Base-by-base conservation (phyloP, 1,140 invertebrate genomes). In the Pseudomyrmex concolor region DNA sequence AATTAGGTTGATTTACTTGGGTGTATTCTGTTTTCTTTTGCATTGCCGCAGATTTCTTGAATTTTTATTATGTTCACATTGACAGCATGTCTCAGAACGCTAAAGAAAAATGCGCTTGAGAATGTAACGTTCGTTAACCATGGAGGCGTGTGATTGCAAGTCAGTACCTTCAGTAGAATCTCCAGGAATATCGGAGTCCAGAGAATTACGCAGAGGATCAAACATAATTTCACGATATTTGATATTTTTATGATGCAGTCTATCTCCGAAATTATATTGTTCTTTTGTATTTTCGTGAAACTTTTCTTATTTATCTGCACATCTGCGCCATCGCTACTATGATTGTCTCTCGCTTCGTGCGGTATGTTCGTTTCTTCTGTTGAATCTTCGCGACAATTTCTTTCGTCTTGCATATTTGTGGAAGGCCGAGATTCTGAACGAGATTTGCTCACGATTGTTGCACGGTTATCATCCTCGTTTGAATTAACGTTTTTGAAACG, bases 151-250 rank as follows among this genome's bases (percentile, higher is more conserved):
- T 57, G 50, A 0, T 68, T 71, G 9, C 86, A 90, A 2, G 85
- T 64, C 68, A 92, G 89, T 34, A 91, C 83, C 84, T 89, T 89
- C 0, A 86, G 43, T 63, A 90, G 59, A 34, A 85, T 48, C 63
- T 86, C 82, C 0, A 90, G 25, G 10, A 92, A 85, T 9, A 90
- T 68, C n/a, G 91, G 91, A 34, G 88, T 90, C 91, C 91, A 92
- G 43, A 91, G 76, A 43, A 90, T 5, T 62, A 88, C 85, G 10
- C 84, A 54, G 3, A 90, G 48, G 15, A 91, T 48, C 9, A 25
- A 74, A 1, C 13, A 78, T 43, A 60, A 60, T 43, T 34, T 71
- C 50, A 63, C 62, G 50, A 19, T 12, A 8, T 57, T 25, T n/a
- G 55, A 12, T 50, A 50, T 83, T 50, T 45, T 64, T 48, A 77